These are phyloP conservation scores for Eptatretus burgeri DNA, from an alignment of 2,113 vertebrate genomes.

Conservation along the genomic window DNA sequence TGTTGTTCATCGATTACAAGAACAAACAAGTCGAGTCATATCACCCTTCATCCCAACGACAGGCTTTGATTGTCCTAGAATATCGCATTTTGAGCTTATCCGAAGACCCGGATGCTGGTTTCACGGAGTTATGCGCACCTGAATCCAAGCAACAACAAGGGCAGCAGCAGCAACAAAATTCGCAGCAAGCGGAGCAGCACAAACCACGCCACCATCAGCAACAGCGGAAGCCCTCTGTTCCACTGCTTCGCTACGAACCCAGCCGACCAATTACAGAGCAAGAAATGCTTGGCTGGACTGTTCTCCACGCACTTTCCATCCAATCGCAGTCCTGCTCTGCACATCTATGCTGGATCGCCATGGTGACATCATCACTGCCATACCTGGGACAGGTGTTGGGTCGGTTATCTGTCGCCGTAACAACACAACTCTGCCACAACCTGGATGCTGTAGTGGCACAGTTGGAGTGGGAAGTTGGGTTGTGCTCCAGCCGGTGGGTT, in stretches of 20 bases:
- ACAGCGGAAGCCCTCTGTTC: background rate
- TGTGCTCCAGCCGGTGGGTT: conserved; percentile 40
- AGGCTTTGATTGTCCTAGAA: conserved; percentile 53
- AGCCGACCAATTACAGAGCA: conserved; percentile 86
- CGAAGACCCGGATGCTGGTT: conserved; percentile 44
- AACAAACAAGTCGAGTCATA: no score
- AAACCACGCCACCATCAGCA: background rate
- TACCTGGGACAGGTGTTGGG: conserved; percentile 84
- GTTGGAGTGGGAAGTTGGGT: conserved; percentile 63
- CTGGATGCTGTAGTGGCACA: conserved; percentile 84
- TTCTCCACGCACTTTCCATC: conserved; percentile 46
- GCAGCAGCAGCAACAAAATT: conserved; percentile 30
- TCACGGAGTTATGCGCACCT: conserved; percentile 36
- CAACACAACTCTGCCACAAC: conserved; percentile 78
- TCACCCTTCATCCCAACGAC: background rate
- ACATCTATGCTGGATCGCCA: conserved; percentile 91
- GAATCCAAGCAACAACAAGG: conserved; percentile 68
- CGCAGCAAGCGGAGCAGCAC: background rate
- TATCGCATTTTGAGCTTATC: conserved; percentile 49
- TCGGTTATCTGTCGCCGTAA: conserved; percentile 72
- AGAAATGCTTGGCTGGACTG: conserved; percentile 89
- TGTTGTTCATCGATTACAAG: no score
- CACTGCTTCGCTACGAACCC: conserved; percentile 55
- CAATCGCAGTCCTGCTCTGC: conserved; percentile 48
- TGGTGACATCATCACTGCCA: conserved; percentile 71